Evolutionary conservation across 2,797 vertebrate genomes (phyloP).

Genomic region (Eupleurogrammus muticus): DNA sequence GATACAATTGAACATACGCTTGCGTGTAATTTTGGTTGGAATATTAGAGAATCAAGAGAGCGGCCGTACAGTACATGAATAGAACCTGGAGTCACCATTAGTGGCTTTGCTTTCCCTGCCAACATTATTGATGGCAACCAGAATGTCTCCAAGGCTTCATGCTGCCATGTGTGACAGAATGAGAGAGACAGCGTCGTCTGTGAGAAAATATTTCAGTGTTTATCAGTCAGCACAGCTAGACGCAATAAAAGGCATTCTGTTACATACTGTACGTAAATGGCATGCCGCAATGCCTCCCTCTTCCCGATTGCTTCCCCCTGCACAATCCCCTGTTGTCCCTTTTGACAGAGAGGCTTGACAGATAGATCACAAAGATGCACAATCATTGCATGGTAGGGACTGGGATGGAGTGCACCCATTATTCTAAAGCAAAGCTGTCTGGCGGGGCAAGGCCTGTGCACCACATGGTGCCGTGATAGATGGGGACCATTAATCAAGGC

Average conservation of each 20-base stretch:
- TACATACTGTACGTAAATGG: slow-evolving; percentile 65
- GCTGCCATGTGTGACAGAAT: slow-evolving; percentile 65
- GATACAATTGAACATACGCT: slow-evolving; percentile 20
- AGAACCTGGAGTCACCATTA: slow-evolving; percentile 67
- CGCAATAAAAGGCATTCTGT: slow-evolving; percentile 60
- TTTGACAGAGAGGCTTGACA: slow-evolving; percentile 77
- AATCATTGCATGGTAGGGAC: slow-evolving; percentile 78
- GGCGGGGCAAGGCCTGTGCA: slow-evolving; percentile 75
- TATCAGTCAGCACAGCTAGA: slow-evolving; percentile 64
- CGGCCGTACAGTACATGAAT: slow-evolving; percentile 25
- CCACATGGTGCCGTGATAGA: slow-evolving; percentile 82
- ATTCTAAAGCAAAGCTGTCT: slow-evolving; percentile 86
- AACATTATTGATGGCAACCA: slow-evolving; percentile 72
- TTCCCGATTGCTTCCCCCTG: slow-evolving; percentile 58
- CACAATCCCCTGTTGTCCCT: slow-evolving; percentile 70
- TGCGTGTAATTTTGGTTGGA: slow-evolving; percentile 41
- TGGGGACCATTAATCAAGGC: slow-evolving; percentile 85
- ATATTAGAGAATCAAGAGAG: slow-evolving; percentile 30
- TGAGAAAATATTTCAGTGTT: slow-evolving; percentile 64
- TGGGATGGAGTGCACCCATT: slow-evolving; percentile 81
- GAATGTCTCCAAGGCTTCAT: slow-evolving; percentile 70
- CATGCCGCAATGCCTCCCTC: slow-evolving; percentile 50
- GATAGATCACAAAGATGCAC: slow-evolving; percentile 81
- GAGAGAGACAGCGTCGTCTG: slow-evolving; percentile 44
- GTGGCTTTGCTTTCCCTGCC: slow-evolving; percentile 58